Evolutionary conservation across 2,888 invertebrate genomes (phyloP).

Genomic region (Eledone cirrhosa): DNA sequence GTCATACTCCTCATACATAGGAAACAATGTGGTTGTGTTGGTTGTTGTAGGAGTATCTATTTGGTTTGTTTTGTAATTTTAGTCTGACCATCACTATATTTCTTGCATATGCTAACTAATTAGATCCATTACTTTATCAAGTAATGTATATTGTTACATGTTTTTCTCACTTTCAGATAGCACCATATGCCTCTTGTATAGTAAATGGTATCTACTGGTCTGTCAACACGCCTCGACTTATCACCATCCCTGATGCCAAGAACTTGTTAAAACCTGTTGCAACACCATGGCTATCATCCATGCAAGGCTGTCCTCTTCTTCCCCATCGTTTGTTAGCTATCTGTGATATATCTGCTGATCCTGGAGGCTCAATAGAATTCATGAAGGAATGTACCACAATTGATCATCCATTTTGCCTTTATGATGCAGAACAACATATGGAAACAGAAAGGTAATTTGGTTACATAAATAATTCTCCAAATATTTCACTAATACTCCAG

Average conservation of each 20-base stretch:
- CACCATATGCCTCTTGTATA: slow-evolving; percentile 95
- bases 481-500: no score
- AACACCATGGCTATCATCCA: slow-evolving; percentile 91
- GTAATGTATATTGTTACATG: no score
- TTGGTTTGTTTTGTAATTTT: no score
- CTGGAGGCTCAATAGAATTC: slow-evolving; percentile 97
- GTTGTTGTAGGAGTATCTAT: no score
- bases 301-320: slow-evolving; percentile 62
- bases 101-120: no score
- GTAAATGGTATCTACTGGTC: slow-evolving; percentile 99
- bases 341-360: slow-evolving; percentile 99
- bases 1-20: no score
- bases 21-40: no score
- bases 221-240: slow-evolving; percentile 91
- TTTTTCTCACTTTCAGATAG: slow-evolving; percentile 73
- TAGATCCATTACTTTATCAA: no score
- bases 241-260: slow-evolving; percentile 98
- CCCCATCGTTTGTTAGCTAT: slow-evolving; percentile 79
- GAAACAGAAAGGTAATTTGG: slow-evolving; percentile 82
- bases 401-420: slow-evolving; percentile 98
- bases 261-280: slow-evolving; percentile 82
- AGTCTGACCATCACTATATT: no score
- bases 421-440: slow-evolving; percentile 97
- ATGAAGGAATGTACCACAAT: slow-evolving; percentile 99
- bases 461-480: no score